Percentiles rank a stretch among this genome's conserved stretches.
Evolutionary conservation across 2,797 vertebrate species (phyloP).

Genomic region (Novumbra hubbsi): DNA sequence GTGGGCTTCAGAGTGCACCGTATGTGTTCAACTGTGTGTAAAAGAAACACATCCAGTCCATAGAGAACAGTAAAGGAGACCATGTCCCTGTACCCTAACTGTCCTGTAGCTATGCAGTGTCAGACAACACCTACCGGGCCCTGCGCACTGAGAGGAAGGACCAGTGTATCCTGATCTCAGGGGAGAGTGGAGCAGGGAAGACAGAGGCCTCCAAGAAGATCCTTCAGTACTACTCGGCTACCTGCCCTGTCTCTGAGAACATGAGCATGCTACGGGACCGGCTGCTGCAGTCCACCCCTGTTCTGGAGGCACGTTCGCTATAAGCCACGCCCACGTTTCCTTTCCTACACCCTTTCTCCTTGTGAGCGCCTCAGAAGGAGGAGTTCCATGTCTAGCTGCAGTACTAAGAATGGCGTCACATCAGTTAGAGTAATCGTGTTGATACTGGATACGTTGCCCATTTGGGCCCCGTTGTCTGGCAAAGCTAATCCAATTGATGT

Average conservation of each 20-base stretch:
- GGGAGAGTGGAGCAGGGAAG: conserved; percentile 92
- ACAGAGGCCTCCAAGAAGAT: conserved; percentile 97
- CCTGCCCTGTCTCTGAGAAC: conserved; percentile 65
- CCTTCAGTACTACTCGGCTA: conserved; percentile 87
- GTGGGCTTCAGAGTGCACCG: background rate
- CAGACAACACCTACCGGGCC: conserved; percentile 92
- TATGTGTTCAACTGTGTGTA: background rate
- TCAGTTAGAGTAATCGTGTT: background rate
- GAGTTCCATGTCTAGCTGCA: background rate
- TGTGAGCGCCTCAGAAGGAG: background rate
- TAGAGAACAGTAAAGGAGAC: background rate
- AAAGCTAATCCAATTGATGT: background rate
- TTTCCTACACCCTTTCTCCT: background rate
- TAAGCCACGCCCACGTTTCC: background rate
- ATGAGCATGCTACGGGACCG: conserved; percentile 76
- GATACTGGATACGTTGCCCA: background rate
- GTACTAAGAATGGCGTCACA: background rate
- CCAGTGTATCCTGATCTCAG: conserved; percentile 83
- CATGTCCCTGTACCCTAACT: background rate
- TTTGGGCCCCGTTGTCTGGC: background rate
- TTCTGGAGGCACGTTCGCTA: conserved; percentile 83
- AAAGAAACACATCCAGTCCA: background rate
- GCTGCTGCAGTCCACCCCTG: conserved; percentile 88
- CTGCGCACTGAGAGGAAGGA: conserved; percentile 87
- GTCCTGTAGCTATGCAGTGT: conserved; percentile 83